Conservation (phyloP, 2,797 vertebrate species). For the Centroberyx gerrardi region DNA sequence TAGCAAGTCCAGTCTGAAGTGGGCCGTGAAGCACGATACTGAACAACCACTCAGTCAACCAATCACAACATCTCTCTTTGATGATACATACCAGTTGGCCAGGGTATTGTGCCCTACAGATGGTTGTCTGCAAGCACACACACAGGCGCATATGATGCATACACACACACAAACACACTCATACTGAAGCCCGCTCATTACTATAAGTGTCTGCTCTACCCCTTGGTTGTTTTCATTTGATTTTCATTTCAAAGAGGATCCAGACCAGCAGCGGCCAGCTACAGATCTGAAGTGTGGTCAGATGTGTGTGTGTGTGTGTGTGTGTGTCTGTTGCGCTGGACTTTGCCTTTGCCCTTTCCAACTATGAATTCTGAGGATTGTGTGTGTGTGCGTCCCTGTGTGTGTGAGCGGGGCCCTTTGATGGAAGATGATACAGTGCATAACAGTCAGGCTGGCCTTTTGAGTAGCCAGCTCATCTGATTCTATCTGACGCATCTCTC, state of each 20-base stretch:
- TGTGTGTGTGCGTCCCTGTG: conserved; percentile 15
- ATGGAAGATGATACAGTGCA: conserved; percentile 65
- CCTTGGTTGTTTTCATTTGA: conserved; percentile 69
- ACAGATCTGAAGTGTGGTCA: conserved; percentile 63
- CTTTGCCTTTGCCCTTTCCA: conserved; percentile 64
- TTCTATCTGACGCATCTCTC: conserved; percentile 44
- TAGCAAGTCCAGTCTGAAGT: conserved; percentile 34
- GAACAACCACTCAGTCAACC: conserved; percentile 23
- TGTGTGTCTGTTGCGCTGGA: conserved; percentile 27
- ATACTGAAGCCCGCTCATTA: conserved; percentile 61
- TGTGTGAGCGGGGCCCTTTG: conserved; percentile 51
- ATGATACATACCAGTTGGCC: conserved; percentile 38
- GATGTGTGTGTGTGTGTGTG: conserved; percentile 47
- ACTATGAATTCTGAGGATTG: conserved; percentile 36
- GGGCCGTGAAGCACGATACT: neutral
- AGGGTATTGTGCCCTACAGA: conserved; percentile 28
- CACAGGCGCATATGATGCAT: conserved; percentile 15
- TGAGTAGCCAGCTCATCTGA: conserved; percentile 46
- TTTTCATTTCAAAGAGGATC: conserved; percentile 75
- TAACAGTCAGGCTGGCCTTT: conserved; percentile 65
- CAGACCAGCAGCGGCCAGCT: conserved; percentile 47
- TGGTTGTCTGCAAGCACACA: conserved; percentile 28
- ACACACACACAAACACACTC: neutral
- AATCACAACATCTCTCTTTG: conserved; percentile 38
- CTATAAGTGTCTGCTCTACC: conserved; percentile 68